Base-by-base conservation (phyloP, 2,113 vertebrate species). In the Empidonax traillii region DNA sequence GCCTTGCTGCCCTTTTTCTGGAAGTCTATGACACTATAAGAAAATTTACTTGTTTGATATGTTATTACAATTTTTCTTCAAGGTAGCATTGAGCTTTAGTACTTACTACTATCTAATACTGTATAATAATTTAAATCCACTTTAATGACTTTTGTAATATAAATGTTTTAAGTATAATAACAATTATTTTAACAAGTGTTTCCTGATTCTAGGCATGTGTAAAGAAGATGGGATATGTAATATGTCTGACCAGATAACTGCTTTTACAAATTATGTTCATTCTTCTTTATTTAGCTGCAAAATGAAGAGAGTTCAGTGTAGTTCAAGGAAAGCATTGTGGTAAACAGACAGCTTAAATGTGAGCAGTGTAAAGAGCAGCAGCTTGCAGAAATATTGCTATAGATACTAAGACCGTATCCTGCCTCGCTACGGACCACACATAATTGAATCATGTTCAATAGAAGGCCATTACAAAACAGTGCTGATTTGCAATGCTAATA, bases 371-470 rank as follows among this genome's bases (percentile, higher is more conserved):
- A 98, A 98, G 98, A 98, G 98, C 98, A 98, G 97, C 98, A 96
- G 98, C 97, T 98, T 97, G 97, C 96, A 98, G 98, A 98, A 98
- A 98, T 98, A 98, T 97, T 98, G 98, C 98, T 97, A 96, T 98
- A 98, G 98, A 98, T 97, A 97, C 97, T 96, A 97, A 98, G 97
- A 97, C 97, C 49, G 68, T 96, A 98, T 97, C 97, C 97, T 97
- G 98, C 95, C 97, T 98, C 82, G 37, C 94, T 98, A 87, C 31
- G 91, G 98, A 98, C 97, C 97, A 96, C 97, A 97, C 98, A 97
- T 98, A 98, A 98, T 98, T 98, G 98, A 98, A 98, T 98, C 98
- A 98, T 97, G 98, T 95, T 98, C 98, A 98, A 98, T 98, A 98
- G 98, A 97, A 98, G 96, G 97, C 98, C 96, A 98, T 98, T 98